Base-by-base conservation (phyloP, 2,113 vertebrate species). In the Pangasianodon hypophthalmus region DNA sequence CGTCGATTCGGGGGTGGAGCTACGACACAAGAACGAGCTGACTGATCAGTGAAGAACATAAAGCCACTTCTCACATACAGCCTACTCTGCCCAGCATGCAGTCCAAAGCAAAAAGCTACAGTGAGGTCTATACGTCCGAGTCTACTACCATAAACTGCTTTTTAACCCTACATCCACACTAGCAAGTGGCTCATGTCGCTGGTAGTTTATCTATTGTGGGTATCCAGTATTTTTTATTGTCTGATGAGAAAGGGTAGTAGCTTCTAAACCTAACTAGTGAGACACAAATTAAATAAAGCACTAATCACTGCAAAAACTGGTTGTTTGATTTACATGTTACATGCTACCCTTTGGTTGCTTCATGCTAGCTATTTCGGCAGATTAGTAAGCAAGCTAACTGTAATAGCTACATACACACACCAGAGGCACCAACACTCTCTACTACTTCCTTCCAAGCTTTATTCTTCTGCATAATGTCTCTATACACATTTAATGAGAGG, bases 1-100 rank as follows among this genome's bases (percentile, higher is more conserved):
- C 97, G 91, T 99, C 98, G 89, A 98, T 98, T 71, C 98, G 97
- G 90, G 98, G 97, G 95, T 99, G 98, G 89, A 98, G 96, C 98
- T 99, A 92, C 87, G 92, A 93, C 71, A 52, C 90, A 21, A 50
- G 77, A 71, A 85, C 21, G 32, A 32, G 26, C 14, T 29, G 26
- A 71, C 26, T 2, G 48, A 41, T 46, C 16, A 41, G 41, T 29
- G n/a, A 29, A 32, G 37, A 32, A 75, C 64, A 41, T 10, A 73
- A 71, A 46, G 64, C 16, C 32, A 58, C 81, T 56, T 26, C 19
- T 67, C 3, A 62, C 54, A 48, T 44, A 41, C 48, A 9, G 73
- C 24, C 14, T 8, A 69, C 29, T 8, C 6, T 2, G 9, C 48
- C 50, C 14, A 41, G 37, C n/a, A 16, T 9, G 16, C 21, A 14